Percentiles rank a stretch among this genome's conserved stretches.
phyloP scores from a whole-genome alignment of 2,888 invertebrate species.

The Polymixis lichenea region DNA sequence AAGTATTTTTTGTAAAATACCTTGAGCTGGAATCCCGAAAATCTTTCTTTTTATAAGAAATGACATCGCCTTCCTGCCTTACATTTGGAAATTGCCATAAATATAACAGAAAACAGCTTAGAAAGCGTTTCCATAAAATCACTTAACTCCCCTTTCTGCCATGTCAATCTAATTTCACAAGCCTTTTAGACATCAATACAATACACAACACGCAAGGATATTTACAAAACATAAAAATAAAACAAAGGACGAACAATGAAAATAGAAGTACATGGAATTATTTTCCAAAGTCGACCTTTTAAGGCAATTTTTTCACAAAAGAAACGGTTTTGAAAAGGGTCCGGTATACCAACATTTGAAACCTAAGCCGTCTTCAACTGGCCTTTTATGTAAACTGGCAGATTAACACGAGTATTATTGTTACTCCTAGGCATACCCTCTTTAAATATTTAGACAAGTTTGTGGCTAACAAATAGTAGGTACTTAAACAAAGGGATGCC shows the following conservation, averaged over 20 bases:
- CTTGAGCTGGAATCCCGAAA: not conserved
- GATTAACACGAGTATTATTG: constrained; percentile 56
- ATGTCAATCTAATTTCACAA: constrained; percentile 21
- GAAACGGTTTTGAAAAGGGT: constrained; percentile 58
- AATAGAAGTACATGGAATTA: constrained; percentile 41
- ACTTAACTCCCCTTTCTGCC: not conserved
- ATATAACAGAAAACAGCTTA: not conserved
- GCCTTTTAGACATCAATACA: constrained; percentile 12
- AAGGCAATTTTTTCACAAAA: constrained; percentile 43
- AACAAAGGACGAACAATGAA: constrained; percentile 19
- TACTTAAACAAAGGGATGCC: constrained; percentile 10
- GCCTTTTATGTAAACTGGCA: constrained; percentile 56
- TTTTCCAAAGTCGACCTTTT: constrained; percentile 29
- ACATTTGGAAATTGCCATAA: not conserved
- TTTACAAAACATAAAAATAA: constrained; percentile 10
- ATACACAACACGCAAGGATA: not conserved
- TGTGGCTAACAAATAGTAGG: constrained; percentile 21
- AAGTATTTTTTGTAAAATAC: not conserved
- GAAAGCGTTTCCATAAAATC: constrained; percentile 4
- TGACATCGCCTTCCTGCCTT: not conserved
- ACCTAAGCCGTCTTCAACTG: constrained; percentile 59
- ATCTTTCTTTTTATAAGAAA: not conserved
- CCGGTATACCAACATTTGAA: constrained; percentile 58
- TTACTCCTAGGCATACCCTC: constrained; percentile 32
- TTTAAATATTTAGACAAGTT: constrained; percentile 37